phyloP scores from a whole-genome alignment of 2,888 invertebrate genomes.

The Plagodis pulveraria region DNA sequence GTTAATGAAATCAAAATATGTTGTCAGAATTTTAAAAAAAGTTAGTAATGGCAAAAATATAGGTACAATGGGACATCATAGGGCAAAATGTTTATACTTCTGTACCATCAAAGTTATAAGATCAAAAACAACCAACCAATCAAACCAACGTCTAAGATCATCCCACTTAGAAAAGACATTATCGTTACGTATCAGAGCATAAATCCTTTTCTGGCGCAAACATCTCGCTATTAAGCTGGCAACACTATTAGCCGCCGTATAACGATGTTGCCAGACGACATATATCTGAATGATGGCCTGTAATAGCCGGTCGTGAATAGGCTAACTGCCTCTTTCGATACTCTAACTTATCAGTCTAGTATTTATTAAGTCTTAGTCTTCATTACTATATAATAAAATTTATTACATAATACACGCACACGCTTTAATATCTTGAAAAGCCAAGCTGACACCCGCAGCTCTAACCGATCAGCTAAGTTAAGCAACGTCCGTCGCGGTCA shows the following conservation, averaged over 20 bases:
- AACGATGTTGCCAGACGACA: slow-evolving; percentile 59
- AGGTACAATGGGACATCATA: no score
- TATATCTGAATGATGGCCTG: slow-evolving; percentile 32
- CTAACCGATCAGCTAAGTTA: no score
- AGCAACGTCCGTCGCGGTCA: no score
- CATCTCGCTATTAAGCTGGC: slow-evolving; percentile 51
- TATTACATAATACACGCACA: no score
- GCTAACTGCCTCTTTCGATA: slow-evolving; percentile 33
- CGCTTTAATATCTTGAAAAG: no score
- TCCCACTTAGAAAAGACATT: slow-evolving; percentile 23
- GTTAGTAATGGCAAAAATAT: no score
- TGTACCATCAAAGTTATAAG: not conserved
- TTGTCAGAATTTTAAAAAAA: no score
- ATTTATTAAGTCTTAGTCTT: no score
- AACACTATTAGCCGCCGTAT: slow-evolving; percentile 54
- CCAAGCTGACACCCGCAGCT: no score
- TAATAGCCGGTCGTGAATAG: slow-evolving; percentile 27
- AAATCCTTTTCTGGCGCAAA: slow-evolving; percentile 43
- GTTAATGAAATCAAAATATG: no score
- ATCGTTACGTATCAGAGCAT: slow-evolving; percentile 31
- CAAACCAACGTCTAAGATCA: slow-evolving; percentile 14
- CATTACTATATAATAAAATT: no score
- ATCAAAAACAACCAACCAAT: slow-evolving; percentile 11
- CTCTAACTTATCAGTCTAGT: not conserved
- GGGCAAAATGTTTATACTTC: not conserved